A percentile compares a stretch with the other conserved stretches of the same genome.
Conservation (phyloP, 2,113 vertebrate genomes). For the Podarcis cretensis region DNA sequence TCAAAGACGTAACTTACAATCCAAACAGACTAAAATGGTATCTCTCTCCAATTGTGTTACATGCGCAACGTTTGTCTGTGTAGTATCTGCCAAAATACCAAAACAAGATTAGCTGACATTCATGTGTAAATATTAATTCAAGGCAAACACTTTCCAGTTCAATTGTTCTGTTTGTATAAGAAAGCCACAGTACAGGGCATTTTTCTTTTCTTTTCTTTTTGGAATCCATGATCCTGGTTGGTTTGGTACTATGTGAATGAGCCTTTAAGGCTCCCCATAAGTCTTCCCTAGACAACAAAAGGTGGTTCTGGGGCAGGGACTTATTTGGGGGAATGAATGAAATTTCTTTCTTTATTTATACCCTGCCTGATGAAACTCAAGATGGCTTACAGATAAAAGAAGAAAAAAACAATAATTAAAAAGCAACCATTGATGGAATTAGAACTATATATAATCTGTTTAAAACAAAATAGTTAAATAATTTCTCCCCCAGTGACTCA, state of each 20-base stretch:
- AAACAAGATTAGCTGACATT: slow-evolving; percentile 39
- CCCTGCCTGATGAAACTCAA: no score
- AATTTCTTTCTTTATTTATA: no score
- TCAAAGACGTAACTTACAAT: slow-evolving; percentile 84
- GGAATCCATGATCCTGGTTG: slow-evolving; percentile 7
- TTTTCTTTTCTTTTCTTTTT: slow-evolving; percentile 31
- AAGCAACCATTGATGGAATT: no score
- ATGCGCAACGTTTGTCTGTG: slow-evolving; percentile 93
- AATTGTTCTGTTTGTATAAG: background rate
- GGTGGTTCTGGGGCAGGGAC: background rate
- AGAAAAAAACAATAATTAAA: no score
- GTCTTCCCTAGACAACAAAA: background rate
- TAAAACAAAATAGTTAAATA: background rate
- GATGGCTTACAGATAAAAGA: no score
- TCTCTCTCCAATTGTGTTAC: slow-evolving; percentile 97
- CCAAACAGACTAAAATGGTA: slow-evolving; percentile 96
- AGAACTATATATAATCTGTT: no score
- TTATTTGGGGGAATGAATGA: no score
- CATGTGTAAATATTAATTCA: slow-evolving; percentile 20
- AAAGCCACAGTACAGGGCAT: slow-evolving; percentile 8
- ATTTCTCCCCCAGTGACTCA: background rate
- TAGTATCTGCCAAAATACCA: slow-evolving; percentile 83
- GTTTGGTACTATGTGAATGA: background rate
- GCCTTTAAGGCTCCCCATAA: background rate
- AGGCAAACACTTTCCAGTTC: background rate